phyloP scores from a whole-genome alignment of 2,888 invertebrate genomes.

The Drosophila nr. fundita region DNA sequence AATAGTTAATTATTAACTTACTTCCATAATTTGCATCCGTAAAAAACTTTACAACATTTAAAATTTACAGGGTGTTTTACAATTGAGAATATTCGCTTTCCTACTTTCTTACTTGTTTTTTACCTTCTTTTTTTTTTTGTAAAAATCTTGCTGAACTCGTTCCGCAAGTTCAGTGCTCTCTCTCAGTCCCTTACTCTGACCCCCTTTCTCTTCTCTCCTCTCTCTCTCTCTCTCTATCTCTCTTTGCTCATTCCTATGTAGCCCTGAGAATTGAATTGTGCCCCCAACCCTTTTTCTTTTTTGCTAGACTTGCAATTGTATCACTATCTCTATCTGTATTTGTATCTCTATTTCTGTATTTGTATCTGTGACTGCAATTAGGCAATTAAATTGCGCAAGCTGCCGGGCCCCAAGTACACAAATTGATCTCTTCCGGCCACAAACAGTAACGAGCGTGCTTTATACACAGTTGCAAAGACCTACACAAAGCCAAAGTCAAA shows the following conservation, averaged over 20 bases:
- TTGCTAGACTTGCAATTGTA: constrained; percentile 11
- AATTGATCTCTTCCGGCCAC: constrained; percentile 59
- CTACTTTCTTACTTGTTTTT: background rate
- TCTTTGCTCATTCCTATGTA: background rate
- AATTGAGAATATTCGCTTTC: background rate
- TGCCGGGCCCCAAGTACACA: constrained; percentile 53
- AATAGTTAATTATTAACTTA: background rate
- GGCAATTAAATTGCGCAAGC: constrained; percentile 63
- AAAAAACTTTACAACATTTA: background rate
- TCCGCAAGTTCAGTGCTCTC: constrained; percentile 47
- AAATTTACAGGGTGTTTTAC: background rate
- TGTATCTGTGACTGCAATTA: constrained; percentile 52
- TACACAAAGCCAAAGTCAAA: constrained; percentile 23
- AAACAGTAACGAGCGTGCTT: constrained; percentile 10
- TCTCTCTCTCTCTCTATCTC: constrained; percentile 4
- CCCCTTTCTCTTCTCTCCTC: background rate
- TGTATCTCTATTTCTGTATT: constrained; percentile 11
- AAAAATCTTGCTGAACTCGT: constrained; percentile 53
- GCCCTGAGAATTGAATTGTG: constrained; percentile 42
- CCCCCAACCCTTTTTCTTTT: background rate
- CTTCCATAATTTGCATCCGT: background rate
- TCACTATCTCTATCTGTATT: constrained; percentile 9
- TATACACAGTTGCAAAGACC: constrained; percentile 19
- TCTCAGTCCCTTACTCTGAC: background rate
- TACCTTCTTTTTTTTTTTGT: constrained; percentile 1